Conservation (phyloP, 2,888 invertebrate genomes). For the Tachystola acroxantha region DNA sequence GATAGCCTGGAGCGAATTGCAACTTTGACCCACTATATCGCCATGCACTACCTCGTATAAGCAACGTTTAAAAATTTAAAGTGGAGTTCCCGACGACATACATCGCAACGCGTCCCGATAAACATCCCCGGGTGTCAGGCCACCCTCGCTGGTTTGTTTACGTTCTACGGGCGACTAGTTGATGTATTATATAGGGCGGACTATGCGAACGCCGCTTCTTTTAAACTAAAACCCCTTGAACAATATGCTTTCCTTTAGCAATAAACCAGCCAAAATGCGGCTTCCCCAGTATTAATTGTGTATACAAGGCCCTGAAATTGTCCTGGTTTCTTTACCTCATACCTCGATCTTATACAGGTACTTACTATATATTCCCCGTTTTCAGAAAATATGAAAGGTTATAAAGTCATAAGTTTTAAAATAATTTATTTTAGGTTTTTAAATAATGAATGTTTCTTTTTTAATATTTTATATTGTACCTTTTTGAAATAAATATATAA, state of each 20-base stretch:
- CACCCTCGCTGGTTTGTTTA: slow-evolving; percentile 42
- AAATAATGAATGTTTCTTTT: no score
- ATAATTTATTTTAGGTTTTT: no score
- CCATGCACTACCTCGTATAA: slow-evolving; percentile 13
- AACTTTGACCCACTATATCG: slow-evolving; percentile 11
- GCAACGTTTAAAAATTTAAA: slow-evolving; percentile 56
- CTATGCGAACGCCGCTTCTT: slow-evolving; percentile 1
- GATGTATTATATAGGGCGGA: slow-evolving; percentile 28
- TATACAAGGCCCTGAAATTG: no score
- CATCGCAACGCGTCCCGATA: slow-evolving; percentile 51
- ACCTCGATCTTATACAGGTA: no score
- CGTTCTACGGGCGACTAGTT: slow-evolving; percentile 30
- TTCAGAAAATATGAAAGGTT: no score
- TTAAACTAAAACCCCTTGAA: slow-evolving; percentile 15
- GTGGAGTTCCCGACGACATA: slow-evolving; percentile 45
- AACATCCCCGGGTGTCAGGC: slow-evolving; percentile 57
- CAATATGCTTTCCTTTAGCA: slow-evolving; percentile 9
- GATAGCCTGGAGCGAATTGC: slow-evolving; percentile 10
- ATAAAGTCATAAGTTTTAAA: no score
- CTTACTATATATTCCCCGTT: no score
- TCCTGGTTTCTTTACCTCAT: no score
- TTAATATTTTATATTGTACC: no score
- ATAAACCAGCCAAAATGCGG: neutral
- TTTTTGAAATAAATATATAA: no score
- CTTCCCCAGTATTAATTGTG: no score